Evolutionary conservation across 2,113 vertebrate genomes (phyloP).

Genomic region (Alethe castanea): DNA sequence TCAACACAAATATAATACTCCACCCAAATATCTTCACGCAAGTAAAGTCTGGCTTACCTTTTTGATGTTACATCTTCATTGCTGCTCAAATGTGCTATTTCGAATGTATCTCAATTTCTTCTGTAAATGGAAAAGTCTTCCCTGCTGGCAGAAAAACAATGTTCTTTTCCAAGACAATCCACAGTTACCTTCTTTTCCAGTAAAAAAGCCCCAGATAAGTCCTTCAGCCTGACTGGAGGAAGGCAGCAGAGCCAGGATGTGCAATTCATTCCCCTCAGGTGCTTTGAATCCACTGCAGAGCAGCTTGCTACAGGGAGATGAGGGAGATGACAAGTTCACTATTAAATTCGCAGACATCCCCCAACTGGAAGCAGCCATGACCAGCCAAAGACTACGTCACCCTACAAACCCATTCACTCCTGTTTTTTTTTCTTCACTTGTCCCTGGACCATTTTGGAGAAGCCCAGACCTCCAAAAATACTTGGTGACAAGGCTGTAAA

Average conservation of each 20-base stretch:
- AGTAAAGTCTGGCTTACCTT: constrained; percentile 26
- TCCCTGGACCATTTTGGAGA: background rate
- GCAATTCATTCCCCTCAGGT: background rate
- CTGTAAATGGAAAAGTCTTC: background rate
- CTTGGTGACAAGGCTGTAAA: background rate
- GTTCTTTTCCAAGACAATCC: background rate
- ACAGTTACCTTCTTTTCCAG: background rate
- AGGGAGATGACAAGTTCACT: background rate
- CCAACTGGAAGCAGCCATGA: background rate
- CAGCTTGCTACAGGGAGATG: background rate
- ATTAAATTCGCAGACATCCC: background rate
- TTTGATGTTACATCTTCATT: background rate
- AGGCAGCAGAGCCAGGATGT: background rate
- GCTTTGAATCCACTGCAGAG: background rate
- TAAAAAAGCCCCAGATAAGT: background rate
- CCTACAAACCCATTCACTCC: background rate
- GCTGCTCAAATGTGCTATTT: background rate
- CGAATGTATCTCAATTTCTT: background rate
- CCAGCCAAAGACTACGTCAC: background rate
- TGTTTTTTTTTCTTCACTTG: background rate
- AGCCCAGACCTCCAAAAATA: background rate
- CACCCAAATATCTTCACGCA: background rate
- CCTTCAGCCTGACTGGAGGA: background rate
- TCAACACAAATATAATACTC: background rate
- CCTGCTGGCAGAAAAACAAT: background rate